These are phyloP conservation scores for Bembecia ichneumoniformis DNA, from an alignment of 2,888 invertebrate species.

Conservation along the genomic window DNA sequence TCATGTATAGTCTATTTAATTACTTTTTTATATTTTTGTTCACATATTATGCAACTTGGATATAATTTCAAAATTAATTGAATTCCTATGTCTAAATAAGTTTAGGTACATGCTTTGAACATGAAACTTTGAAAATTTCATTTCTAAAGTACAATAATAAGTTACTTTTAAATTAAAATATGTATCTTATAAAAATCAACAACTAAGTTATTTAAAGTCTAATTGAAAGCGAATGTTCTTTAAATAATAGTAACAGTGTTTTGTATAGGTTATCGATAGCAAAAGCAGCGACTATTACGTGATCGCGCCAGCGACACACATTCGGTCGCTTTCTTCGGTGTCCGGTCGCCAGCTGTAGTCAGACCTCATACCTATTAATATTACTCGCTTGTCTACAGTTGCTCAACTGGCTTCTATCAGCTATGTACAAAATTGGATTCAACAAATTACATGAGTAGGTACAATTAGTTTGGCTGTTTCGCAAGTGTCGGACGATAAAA, in stretches of 20 bases:
- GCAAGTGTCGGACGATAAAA: no score
- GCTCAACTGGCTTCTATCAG: neutral
- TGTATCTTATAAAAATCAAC: no score
- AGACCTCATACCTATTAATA: neutral
- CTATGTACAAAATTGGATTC: neutral
- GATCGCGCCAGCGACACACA: constrained; percentile 3
- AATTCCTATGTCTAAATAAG: no score
- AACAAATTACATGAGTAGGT: neutral
- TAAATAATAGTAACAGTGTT: neutral
- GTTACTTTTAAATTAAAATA: no score
- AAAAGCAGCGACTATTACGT: constrained; percentile 3
- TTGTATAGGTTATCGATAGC: neutral
- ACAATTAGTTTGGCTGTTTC: no score
- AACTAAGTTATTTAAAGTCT: neutral
- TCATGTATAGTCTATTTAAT: no score
- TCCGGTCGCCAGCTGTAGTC: constrained; percentile 4
- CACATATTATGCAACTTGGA: no score
- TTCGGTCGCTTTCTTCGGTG: constrained; percentile 6
- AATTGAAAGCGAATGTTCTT: neutral
- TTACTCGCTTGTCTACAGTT: neutral
- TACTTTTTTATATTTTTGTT: no score
- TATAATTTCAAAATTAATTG: no score
- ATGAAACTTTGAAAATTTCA: no score
- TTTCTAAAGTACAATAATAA: no score
- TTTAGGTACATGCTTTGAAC: no score